These are phyloP conservation scores for Labeo calbasu DNA, from an alignment of 2,797 vertebrate genomes.

Conservation along the genomic window DNA sequence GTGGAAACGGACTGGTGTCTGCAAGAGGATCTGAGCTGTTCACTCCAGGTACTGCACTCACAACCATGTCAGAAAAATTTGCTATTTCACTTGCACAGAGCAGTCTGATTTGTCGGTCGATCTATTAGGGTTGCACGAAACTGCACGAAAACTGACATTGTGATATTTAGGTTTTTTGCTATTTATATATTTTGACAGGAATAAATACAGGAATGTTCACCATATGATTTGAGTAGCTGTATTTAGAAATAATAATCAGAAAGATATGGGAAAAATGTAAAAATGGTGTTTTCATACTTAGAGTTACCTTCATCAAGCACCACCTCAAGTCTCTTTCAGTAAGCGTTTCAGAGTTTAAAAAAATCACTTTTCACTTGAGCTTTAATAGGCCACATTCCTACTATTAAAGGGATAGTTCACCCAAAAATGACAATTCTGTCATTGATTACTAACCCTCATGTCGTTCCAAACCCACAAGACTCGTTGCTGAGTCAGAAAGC, in stretches of 20 bases:
- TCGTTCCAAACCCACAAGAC: no score
- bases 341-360: not conserved
- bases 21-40: not conserved
- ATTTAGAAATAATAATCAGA: not conserved
- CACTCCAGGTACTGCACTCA: slow-evolving; percentile 48
- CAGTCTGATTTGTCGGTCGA: not conserved
- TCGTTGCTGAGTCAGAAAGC: no score
- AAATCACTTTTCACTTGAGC: not conserved
- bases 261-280: not conserved
- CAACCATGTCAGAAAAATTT: not conserved
- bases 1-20: slow-evolving; percentile 22
- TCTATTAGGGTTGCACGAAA: not conserved
- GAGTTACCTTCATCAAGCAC: not conserved
- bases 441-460: no score
- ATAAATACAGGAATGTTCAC: not conserved
- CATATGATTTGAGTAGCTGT: not conserved
- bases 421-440: no score
- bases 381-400: not conserved
- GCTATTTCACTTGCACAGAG: not conserved
- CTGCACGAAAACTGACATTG: no score
- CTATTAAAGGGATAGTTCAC: not conserved
- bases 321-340: not conserved
- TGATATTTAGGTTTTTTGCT: not conserved
- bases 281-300: not conserved
- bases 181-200: not conserved